Evolutionary conservation across 2,797 vertebrate species (phyloP), one percentile per base, ranked within the genome.

Genomic region (Rhyacichthys aspro): DNA sequence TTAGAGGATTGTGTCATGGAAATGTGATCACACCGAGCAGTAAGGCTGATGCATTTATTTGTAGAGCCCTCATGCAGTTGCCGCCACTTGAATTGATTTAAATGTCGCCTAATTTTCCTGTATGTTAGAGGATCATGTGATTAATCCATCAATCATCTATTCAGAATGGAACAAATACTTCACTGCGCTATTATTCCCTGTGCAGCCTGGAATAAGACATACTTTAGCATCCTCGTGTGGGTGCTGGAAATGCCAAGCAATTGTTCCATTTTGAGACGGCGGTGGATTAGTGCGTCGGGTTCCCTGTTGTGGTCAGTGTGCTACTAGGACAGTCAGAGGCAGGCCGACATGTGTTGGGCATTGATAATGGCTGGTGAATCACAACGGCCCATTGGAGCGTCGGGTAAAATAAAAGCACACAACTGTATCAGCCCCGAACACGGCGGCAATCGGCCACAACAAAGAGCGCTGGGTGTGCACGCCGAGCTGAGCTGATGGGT

Each of bases 291-390:
- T 14, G 67, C 19, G 41, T 77, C 82, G 52, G 72, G 61, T 80
- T 66, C 73, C 72, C 86, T 42, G 81, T 82, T 67, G 81, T 87
- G 87, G 88, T 87, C 86, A 86, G 78, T 81, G 82, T 78, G 85
- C 82, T 80, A 80, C 76, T 55, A 79, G 75, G 72, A 81, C 84
- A 76, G 70, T 82, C 43, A 74, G 75, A 82, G 76, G 68, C 81
- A 73, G 71, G 70, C 84, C 12, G 70, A 88, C 88, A 88, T 88
- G 86, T 90, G 88, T 82, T 83, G 72, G 74, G 72, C 76, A 67
- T 86, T 88, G 89, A 91, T 92, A 90, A 92, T 89, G 84, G 84
- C 78, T 78, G 71, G 39, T 67, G 81, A 86, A 85, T 82, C 77
- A 73, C 75, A 66, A 68, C 19, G 43, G 74, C 74, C 78, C 76